phyloP scores from a whole-genome alignment of 2,113 vertebrate genomes.

The Charina bottae region DNA sequence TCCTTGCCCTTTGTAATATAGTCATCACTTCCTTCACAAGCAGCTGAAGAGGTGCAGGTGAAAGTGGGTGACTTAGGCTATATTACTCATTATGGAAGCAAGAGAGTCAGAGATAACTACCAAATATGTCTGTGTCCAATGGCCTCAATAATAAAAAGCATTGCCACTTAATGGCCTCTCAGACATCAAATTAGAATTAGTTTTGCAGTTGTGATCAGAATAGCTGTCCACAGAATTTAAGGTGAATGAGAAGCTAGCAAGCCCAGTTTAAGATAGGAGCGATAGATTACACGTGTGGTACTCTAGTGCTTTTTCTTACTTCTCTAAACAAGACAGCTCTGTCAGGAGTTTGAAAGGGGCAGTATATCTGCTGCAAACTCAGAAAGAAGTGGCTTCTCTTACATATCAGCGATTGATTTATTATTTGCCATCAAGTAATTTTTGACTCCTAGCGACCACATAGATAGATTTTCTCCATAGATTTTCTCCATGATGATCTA shows the following conservation, averaged over 20 bases:
- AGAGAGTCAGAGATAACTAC: conserved; percentile 12
- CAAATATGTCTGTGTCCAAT: neutral
- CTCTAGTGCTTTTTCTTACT: neutral
- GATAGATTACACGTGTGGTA: neutral
- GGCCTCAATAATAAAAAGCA: conserved; percentile 27
- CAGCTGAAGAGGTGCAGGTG: neutral
- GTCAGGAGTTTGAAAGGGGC: neutral
- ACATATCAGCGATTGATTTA: neutral
- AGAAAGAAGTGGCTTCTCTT: neutral
- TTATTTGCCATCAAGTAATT: neutral
- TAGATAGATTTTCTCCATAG: neutral
- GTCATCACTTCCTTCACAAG: conserved; percentile 22
- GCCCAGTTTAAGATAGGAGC: neutral
- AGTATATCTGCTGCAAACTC: neutral
- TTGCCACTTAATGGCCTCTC: conserved; percentile 17
- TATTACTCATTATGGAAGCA: conserved; percentile 30
- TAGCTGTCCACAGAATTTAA: conserved; percentile 16
- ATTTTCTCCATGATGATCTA: neutral
- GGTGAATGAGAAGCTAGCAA: neutral
- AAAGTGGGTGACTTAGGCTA: conserved; percentile 1
- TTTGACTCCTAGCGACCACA: neutral
- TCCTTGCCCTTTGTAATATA: conserved; percentile 25
- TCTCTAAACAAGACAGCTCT: neutral
- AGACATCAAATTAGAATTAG: conserved; percentile 21
- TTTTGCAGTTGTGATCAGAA: conserved; percentile 18